These are phyloP conservation scores for Pseudonaja textilis DNA, from an alignment of 2,113 vertebrate species.

Conservation along the genomic window DNA sequence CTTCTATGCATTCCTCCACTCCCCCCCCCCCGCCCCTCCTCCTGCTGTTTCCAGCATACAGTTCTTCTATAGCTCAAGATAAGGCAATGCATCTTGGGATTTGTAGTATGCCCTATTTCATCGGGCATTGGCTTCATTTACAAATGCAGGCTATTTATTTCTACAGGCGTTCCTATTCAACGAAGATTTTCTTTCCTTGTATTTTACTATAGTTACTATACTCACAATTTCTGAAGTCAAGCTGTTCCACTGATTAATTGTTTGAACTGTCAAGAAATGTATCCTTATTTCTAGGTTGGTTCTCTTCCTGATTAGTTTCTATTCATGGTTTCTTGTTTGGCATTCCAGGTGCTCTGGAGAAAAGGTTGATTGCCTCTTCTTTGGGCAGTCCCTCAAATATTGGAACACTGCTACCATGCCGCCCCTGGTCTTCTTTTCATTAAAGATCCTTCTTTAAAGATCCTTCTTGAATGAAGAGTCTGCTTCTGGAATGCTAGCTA, in stretches of 20 bases:
- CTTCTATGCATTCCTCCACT: neutral
- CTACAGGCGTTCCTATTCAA: neutral
- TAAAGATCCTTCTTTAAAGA: neutral
- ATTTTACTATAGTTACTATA: neutral
- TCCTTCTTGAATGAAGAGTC: neutral
- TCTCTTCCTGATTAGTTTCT: neutral
- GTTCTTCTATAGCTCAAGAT: neutral
- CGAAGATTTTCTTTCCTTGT: neutral
- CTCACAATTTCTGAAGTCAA: neutral
- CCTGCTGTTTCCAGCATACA: constrained; percentile 6
- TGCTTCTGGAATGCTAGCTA: neutral
- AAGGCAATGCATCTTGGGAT: neutral
- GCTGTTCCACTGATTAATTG: neutral
- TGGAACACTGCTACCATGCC: neutral
- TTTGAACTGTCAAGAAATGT: neutral
- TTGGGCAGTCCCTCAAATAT: neutral
- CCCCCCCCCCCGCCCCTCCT: too few species aligned
- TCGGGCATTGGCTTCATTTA: neutral
- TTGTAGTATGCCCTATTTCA: neutral
- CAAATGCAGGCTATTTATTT: neutral
- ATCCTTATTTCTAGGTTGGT: neutral
- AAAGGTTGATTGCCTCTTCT: neutral
- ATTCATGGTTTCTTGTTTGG: neutral
- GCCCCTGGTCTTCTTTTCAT: neutral
- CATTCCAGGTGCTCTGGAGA: neutral